Evolutionary conservation across 2,888 invertebrate genomes (phyloP), one percentile per base, ranked within the genome.

Genomic region (Crossocerus cetratus): DNA sequence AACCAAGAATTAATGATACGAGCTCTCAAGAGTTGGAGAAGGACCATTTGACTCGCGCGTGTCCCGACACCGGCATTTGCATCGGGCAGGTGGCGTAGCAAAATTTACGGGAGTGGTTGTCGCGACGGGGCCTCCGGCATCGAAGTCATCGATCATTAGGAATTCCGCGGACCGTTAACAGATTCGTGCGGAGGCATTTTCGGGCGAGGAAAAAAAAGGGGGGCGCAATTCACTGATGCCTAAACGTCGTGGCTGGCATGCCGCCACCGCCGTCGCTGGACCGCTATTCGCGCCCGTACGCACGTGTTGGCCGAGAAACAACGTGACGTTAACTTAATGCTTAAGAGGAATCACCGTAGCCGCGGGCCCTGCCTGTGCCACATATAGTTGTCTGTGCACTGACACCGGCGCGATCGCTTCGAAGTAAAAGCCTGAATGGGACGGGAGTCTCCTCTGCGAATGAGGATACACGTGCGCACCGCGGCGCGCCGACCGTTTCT

Each of bases 271-370:
- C 13, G 54, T 55, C n/a, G 21, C 58, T 23, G 75, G 66, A 80
- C 74, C 80, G 81, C 81, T 81, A 81, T 74, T 65, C 72, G 57
- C 54, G 66, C 11, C 8, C 32, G 49, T 54, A 65, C 77, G 73
- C 76, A 74, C 78, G 76, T 82, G 80, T 65, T 59, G 71, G 69
- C 63, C 76, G 77, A 71, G 75, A 81, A 78, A 69, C 79, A 79
- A 79, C 76, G 61, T 72, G 72, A 78, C 63, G 71, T 77, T 73
- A 65, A 73, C 65, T 72, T 73, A 72, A 78, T 67, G 76, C 68
- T 78, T 77, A 72, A 79, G 82, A 66, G 66, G 83, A 82, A 78
- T 82, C 73, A 72, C 21, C 63, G 69, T 82, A 65, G 82, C 80
- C 78, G 69, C 66, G 66, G 74, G 80, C 68, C 42, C 60, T 57